Conservation (phyloP, 2,888 invertebrate species). For the Pseudoips prasinana region DNA sequence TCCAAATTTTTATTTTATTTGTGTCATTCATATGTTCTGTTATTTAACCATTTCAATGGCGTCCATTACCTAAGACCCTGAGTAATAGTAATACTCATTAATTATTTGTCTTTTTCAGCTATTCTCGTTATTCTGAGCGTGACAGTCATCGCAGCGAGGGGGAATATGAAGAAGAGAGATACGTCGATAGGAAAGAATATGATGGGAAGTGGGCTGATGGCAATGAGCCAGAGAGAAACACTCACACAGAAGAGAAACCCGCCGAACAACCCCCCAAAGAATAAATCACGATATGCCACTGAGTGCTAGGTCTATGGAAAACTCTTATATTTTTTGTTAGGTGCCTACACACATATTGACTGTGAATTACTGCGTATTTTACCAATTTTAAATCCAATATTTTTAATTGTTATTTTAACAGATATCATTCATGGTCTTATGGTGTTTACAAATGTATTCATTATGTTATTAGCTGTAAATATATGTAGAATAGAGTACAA, state of each 20-base stretch:
- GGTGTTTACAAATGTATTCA: constrained; percentile 22
- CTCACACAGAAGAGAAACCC: constrained; percentile 60
- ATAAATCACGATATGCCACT: constrained; percentile 34
- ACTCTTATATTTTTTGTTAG: constrained; percentile 18
- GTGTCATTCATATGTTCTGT: too few relatives aligned
- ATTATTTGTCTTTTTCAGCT: constrained; percentile 53
- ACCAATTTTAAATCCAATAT: background rate
- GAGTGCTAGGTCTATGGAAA: constrained; percentile 27
- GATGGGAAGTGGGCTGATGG: constrained; percentile 86
- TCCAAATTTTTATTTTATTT: too few relatives aligned
- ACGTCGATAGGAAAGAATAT: constrained; percentile 84
- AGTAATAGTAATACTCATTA: too few relatives aligned
- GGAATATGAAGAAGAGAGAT: constrained; percentile 78
- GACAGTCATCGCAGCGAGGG: constrained; percentile 77
- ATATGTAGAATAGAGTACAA: constrained; percentile 26
- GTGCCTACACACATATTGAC: constrained; percentile 21
- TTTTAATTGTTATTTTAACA: background rate
- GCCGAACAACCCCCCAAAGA: constrained; percentile 66
- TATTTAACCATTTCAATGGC: too few relatives aligned
- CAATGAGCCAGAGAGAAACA: constrained; percentile 67
- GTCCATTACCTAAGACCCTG: too few relatives aligned
- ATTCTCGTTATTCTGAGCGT: constrained; percentile 72
- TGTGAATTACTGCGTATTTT: constrained; percentile 17
- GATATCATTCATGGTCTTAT: constrained; percentile 15
- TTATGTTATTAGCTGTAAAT: constrained; percentile 29